Base-by-base conservation (phyloP, 2,797 vertebrate genomes). In the Pempheris klunzingeri region DNA sequence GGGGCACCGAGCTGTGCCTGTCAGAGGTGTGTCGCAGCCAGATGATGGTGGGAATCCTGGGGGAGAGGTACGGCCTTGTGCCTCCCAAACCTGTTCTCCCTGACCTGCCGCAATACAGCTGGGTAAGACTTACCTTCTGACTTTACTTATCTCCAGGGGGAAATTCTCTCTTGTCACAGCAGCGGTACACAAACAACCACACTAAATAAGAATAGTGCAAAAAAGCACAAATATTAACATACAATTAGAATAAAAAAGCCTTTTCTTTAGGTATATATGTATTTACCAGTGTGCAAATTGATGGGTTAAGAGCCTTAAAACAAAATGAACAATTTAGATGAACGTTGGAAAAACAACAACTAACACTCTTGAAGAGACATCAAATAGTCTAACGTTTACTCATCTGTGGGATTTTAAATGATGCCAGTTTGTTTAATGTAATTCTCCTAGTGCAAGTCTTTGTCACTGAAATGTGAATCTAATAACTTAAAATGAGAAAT, bases 1-100 rank as follows among this genome's bases (percentile, higher is more conserved):
- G 96, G 11, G 90, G 95, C 14, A 41, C 94, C 1, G 92, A 96
- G 83, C 92, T 97, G 58, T 98, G 97, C 75, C 95, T 98, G 11
- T 90, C 94, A 0, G 96, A 97, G 90, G 97, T 98, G 59, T 95
- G 94, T 60, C 96, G 95, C 44, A 94, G 96, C 6, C 96, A 97
- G 78, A 92, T 97, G 88, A 90, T 97, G 77, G 88, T 97, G 20
- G 96, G 90, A 13, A 94, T 97, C 49, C 93, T 97, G 79, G 96
- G 96, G 14, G 95, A 97, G 73, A 91, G 97, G 65, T 97, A 97
- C 2, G 97, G 97, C 47, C 84, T 93, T 34, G 75, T 95, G 26
- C 95, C 96, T 0, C 81, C 86, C 4, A 86, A 17, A 43, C 96
- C 95, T n/a, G 75, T 44, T 11, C 93, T 98, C 7, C 96, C 96